Percentiles rank a stretch among this genome's conserved stretches.
phyloP scores from a whole-genome alignment of 2,888 invertebrate genomes.

The Blera fallax region DNA sequence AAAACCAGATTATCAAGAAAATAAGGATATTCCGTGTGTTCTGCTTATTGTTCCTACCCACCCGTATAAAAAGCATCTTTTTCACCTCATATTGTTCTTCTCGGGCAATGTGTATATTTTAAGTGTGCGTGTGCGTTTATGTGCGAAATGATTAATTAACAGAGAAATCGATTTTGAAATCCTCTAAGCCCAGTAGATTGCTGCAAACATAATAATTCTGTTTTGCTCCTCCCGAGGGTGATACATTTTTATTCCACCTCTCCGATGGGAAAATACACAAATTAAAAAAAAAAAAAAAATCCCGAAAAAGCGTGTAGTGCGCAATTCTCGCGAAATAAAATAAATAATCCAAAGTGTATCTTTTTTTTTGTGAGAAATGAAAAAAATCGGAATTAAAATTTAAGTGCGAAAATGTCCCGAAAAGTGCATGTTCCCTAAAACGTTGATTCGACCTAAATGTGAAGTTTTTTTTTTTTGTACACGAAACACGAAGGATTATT shows the following conservation, averaged over 20 bases:
- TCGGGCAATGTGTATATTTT: slow-evolving; percentile 33
- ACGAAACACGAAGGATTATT: slow-evolving; percentile 58
- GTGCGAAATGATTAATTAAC: slow-evolving; percentile 65
- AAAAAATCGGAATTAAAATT: background rate
- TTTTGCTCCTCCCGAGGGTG: slow-evolving; percentile 31
- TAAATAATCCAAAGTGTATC: slow-evolving; percentile 51
- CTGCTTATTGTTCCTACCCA: slow-evolving; percentile 57
- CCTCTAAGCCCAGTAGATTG: slow-evolving; percentile 5
- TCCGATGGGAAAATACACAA: slow-evolving; percentile 26
- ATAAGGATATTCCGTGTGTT: slow-evolving; percentile 65
- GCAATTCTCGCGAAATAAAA: slow-evolving; percentile 37
- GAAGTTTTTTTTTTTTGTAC: slow-evolving; percentile 14
- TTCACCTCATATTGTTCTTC: slow-evolving; percentile 36
- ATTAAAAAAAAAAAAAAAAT: slow-evolving; percentile 15
- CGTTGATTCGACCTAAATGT: slow-evolving; percentile 34
- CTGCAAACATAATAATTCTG: slow-evolving; percentile 31
- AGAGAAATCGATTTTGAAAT: slow-evolving; percentile 64
- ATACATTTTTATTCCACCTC: slow-evolving; percentile 20
- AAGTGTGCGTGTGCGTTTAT: slow-evolving; percentile 21
- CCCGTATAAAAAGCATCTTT: slow-evolving; percentile 21
- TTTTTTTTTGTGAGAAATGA: background rate
- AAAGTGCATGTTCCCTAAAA: slow-evolving; percentile 38
- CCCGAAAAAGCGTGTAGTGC: slow-evolving; percentile 34
- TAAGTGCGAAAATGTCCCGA: slow-evolving; percentile 30
- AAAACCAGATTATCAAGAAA: slow-evolving; percentile 28